These are phyloP conservation scores for Leptonema lineaticorne DNA, from an alignment of 1,140 invertebrate genomes.

Conservation along the genomic window DNA sequence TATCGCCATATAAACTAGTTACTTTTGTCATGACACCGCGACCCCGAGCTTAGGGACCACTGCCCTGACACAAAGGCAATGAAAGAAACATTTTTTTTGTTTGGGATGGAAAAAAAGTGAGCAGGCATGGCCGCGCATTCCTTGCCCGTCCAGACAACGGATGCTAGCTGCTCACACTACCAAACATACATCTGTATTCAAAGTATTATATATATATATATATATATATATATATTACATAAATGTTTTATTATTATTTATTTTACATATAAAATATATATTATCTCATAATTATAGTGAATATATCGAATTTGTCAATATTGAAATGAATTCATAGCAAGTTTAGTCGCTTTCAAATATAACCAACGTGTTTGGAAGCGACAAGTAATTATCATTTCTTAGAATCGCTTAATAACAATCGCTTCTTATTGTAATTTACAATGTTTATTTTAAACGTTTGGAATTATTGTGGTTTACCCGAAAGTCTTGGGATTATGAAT, in stretches of 20 bases:
- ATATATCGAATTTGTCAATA: too few species aligned
- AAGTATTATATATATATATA: too few species aligned
- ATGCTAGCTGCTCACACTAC: conserved; percentile 1
- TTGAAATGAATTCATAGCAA: too few species aligned
- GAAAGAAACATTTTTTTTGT: conserved; percentile 26
- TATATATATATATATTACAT: too few species aligned
- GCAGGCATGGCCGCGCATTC: conserved; percentile 28
- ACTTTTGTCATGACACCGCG: not conserved
- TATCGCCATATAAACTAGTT: too few species aligned
- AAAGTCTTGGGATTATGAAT: not conserved
- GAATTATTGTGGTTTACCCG: not conserved
- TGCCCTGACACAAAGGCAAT: conserved; percentile 27
- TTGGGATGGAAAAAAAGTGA: conserved; percentile 22
- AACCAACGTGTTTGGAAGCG: too few species aligned
- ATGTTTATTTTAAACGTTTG: not conserved
- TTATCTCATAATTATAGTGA: too few species aligned
- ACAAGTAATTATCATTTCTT: not conserved
- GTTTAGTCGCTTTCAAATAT: too few species aligned
- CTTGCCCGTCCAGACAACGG: conserved; percentile 23
- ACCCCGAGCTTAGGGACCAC: conserved; percentile 16
- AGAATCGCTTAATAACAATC: not conserved
- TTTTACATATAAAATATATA: too few species aligned
- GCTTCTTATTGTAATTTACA: not conserved
- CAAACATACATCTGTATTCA: not conserved
- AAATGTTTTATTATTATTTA: too few species aligned